Percentiles rank a stretch among this genome's conserved stretches.
Evolutionary conservation across 2,113 vertebrate species (phyloP).

Genomic region (Helogale parvula): DNA sequence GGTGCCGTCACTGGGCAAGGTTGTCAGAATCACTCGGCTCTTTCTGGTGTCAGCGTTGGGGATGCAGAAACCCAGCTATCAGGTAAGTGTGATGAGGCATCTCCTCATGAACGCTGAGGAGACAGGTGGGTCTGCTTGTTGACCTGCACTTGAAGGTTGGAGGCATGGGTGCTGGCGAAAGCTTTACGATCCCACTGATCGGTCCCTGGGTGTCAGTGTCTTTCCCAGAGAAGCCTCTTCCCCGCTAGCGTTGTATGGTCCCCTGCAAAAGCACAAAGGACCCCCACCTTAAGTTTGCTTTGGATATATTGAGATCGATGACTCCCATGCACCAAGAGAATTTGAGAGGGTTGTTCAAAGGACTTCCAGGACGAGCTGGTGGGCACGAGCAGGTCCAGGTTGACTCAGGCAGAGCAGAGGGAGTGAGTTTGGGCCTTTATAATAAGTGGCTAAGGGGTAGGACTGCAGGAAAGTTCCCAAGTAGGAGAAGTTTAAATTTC

Average conservation of each 20-base stretch:
- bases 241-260: neutral
- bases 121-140: neutral
- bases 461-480: neutral
- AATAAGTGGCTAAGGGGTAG: neutral
- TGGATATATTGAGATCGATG: neutral
- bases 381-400: neutral
- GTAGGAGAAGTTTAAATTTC: neutral
- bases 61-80: too few species aligned
- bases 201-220: neutral
- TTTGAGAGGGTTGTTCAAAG: neutral
- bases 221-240: neutral
- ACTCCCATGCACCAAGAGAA: neutral
- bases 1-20: neutral
- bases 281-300: neutral
- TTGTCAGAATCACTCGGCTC: neutral
- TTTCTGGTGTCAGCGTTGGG: neutral
- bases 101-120: neutral
- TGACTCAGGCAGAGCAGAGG: neutral
- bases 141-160: neutral
- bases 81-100: neutral
- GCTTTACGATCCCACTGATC: accelerated
- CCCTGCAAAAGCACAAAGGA: neutral
- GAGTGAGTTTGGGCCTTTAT: neutral
- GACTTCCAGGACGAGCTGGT: neutral
- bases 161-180: neutral